A percentile compares a stretch with the other conserved stretches of the same genome.
Conservation (phyloP, 2,888 invertebrate genomes). For the Ditula angustiorana region DNA sequence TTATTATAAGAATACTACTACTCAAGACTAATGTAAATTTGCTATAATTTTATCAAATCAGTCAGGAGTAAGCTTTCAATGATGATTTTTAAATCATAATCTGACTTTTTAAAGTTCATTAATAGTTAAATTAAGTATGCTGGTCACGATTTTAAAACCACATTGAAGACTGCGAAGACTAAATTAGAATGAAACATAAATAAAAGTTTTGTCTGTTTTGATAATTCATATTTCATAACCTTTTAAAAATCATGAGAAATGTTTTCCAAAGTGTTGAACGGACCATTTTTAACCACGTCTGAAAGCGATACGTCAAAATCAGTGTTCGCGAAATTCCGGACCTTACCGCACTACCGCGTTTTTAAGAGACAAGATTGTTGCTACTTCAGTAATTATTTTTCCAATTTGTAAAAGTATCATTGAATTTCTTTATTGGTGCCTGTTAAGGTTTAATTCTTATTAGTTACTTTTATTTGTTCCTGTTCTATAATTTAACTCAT, state of each 20-base stretch:
- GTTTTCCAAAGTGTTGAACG: conserved; percentile 47
- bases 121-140: no score
- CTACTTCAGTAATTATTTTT: conserved; percentile 37
- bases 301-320: conserved; percentile 79
- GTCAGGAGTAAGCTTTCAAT: no score
- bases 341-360: conserved; percentile 54
- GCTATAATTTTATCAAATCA: no score
- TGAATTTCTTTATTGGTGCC: not conserved
- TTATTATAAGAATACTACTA: no score
- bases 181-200: not conserved
- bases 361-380: conserved; percentile 42
- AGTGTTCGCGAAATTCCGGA: conserved; percentile 74
- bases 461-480: no score
- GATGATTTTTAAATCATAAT: no score
- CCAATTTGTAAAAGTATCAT: not conserved
- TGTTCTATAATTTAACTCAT: no score
- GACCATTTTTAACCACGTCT: conserved; percentile 69
- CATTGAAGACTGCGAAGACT: not conserved
- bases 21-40: no score
- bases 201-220: no score
- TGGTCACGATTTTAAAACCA: not conserved
- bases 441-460: not conserved
- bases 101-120: no score
- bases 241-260: conserved; percentile 59
- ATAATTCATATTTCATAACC: conserved; percentile 46